Conservation (phyloP, 2,888 invertebrate genomes). For the Chouioia cunea region DNA sequence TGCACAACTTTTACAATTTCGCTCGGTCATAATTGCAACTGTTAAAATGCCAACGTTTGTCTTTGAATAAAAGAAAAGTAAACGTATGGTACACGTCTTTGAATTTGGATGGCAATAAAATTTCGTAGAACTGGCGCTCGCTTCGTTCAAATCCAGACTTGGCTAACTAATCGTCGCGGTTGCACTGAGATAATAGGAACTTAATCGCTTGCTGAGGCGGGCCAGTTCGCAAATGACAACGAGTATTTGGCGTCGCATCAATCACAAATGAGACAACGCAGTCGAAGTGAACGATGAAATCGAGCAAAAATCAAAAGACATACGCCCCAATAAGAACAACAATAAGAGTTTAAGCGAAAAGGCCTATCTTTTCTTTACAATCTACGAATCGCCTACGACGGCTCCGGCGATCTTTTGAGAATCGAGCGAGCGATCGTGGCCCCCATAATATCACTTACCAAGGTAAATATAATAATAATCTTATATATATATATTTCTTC, state of each 20-base stretch:
- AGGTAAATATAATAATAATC: constrained; percentile 64
- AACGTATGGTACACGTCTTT: too few species aligned
- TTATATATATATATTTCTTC: constrained; percentile 54
- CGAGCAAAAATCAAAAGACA: constrained; percentile 17
- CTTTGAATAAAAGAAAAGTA: too few species aligned
- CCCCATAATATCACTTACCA: constrained; percentile 65
- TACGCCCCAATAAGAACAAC: constrained; percentile 39
- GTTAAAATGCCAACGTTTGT: neutral
- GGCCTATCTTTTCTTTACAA: constrained; percentile 34
- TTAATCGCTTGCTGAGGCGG: constrained; percentile 56
- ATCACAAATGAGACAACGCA: constrained; percentile 19
- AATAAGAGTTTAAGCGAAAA: constrained; percentile 36
- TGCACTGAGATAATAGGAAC: constrained; percentile 61
- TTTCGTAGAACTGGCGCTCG: constrained; percentile 48
- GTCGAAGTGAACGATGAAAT: constrained; percentile 32
- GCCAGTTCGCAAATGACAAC: constrained; percentile 29
- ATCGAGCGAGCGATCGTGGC: constrained; percentile 61
- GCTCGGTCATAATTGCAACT: constrained; percentile 6
- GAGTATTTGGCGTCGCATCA: constrained; percentile 19
- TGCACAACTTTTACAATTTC: neutral
- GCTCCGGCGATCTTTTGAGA: constrained; percentile 45
- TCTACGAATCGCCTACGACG: constrained; percentile 34
- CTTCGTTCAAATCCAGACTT: constrained; percentile 53
- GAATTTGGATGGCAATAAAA: neutral
- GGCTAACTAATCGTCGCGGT: constrained; percentile 56